Conservation (phyloP, 2,113 vertebrate species). For the Cepphus grylle region DNA sequence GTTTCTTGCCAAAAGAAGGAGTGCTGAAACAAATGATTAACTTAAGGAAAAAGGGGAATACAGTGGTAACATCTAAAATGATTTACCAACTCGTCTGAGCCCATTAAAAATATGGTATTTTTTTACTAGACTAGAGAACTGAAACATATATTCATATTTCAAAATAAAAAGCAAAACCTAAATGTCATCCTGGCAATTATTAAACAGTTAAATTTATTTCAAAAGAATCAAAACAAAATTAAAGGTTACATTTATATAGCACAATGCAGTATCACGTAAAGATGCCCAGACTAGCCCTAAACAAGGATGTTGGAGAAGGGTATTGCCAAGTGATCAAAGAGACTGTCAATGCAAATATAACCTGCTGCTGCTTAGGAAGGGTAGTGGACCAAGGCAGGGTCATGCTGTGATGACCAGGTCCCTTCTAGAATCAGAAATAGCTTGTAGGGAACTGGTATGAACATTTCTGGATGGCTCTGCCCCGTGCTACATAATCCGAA, state of each 20-base stretch:
- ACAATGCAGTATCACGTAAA: not conserved
- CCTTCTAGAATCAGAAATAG: not conserved
- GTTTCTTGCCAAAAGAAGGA: slow-evolving; percentile 44
- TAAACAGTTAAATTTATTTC: not conserved
- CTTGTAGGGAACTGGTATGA: not conserved
- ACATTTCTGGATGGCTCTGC: not conserved
- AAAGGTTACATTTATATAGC: not conserved
- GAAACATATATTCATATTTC: not conserved
- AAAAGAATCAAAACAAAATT: not conserved
- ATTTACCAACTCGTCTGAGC: not conserved
- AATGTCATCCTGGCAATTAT: not conserved
- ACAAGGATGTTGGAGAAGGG: not conserved
- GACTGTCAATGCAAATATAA: not conserved
- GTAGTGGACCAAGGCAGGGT: not conserved
- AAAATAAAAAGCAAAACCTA: not conserved
- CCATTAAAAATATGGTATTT: not conserved
- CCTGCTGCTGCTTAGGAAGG: not conserved
- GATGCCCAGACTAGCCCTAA: not conserved
- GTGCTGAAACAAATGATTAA: slow-evolving; percentile 24
- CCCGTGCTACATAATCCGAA: not conserved
- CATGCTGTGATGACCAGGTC: not conserved
- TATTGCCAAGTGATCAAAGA: not conserved
- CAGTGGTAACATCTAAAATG: not conserved
- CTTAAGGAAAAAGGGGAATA: slow-evolving; percentile 5
- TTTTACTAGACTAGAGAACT: not conserved